Percentiles rank a stretch among this genome's conserved stretches.
Conservation (phyloP, 1,140 invertebrate species). For the Papilio polytes region DNA sequence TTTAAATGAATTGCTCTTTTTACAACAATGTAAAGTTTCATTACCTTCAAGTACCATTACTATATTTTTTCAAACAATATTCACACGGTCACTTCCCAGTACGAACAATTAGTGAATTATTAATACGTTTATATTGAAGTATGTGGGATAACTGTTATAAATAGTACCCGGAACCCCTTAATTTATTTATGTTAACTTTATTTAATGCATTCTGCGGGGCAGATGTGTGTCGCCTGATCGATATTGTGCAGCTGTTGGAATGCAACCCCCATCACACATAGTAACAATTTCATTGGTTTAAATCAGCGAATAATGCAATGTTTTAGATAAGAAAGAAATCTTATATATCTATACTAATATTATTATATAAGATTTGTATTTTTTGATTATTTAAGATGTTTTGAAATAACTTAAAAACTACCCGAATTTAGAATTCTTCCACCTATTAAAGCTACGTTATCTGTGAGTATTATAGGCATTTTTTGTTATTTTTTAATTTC, state of each 20-base stretch:
- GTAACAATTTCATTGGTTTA: not conserved
- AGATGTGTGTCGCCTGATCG: slow-evolving; percentile 24
- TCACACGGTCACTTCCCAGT: not conserved
- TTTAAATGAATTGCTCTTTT: too few relatives aligned
- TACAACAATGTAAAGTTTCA: too few relatives aligned
- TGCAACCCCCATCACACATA: slow-evolving; percentile 21
- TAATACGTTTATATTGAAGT: not conserved
- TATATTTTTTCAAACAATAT: not conserved
- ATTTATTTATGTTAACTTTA: not conserved
- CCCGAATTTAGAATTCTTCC: too few relatives aligned
- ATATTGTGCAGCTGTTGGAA: slow-evolving; percentile 26
- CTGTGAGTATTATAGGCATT: too few relatives aligned
- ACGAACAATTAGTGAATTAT: not conserved
- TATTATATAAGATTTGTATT: too few relatives aligned
- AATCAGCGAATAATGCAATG: not conserved
- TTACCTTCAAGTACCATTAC: not conserved
- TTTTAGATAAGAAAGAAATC: too few relatives aligned
- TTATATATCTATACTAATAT: too few relatives aligned
- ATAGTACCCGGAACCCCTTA: slow-evolving; percentile 24
- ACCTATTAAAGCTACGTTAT: too few relatives aligned
- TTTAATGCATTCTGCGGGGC: slow-evolving; percentile 17
- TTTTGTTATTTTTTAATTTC: too few relatives aligned
- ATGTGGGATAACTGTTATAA: slow-evolving; percentile 22
- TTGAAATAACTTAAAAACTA: too few relatives aligned
- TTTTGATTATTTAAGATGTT: too few relatives aligned